Conservation (phyloP, 2,888 invertebrate species). For the Tenodera sinensis region DNA sequence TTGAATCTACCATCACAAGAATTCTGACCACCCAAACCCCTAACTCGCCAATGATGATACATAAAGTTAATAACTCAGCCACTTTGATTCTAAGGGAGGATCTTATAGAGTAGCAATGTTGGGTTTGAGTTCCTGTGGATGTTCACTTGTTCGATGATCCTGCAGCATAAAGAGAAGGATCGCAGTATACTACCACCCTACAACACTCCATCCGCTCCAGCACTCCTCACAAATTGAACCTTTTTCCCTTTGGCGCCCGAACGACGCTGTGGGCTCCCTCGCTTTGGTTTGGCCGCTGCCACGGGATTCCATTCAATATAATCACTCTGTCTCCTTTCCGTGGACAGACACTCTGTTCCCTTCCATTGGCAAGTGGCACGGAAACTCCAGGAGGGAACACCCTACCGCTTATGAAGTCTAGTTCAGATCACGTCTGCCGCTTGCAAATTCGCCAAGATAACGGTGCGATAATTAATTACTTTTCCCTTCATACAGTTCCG, state of each 20-base stretch:
- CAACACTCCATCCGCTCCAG: neutral
- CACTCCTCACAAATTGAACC: slow-evolving; percentile 8
- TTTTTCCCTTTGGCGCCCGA: slow-evolving; percentile 15
- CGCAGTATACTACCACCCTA: too few species aligned
- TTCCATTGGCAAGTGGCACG: neutral
- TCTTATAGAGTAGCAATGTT: too few species aligned
- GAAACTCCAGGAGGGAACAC: neutral
- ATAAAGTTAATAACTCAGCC: too few species aligned
- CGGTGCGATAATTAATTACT: too few species aligned
- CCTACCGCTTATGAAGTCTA: neutral
- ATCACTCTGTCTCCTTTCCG: neutral
- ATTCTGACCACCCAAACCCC: too few species aligned
- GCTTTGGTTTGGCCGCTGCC: neutral
- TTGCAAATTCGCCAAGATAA: neutral
- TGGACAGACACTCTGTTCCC: neutral
- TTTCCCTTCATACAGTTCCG: too few species aligned
- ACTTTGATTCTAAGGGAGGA: too few species aligned
- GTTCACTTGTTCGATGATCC: neutral
- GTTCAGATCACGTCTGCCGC: neutral
- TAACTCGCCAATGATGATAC: too few species aligned
- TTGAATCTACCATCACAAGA: too few species aligned
- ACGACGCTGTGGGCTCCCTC: neutral
- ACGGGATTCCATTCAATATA: slow-evolving; percentile 7
- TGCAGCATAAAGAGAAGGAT: too few species aligned
- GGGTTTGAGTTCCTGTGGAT: too few species aligned